Percentiles rank a stretch among this genome's conserved stretches.
phyloP scores from a whole-genome alignment of 2,113 vertebrate species.

The Corydoras maculifer region DNA sequence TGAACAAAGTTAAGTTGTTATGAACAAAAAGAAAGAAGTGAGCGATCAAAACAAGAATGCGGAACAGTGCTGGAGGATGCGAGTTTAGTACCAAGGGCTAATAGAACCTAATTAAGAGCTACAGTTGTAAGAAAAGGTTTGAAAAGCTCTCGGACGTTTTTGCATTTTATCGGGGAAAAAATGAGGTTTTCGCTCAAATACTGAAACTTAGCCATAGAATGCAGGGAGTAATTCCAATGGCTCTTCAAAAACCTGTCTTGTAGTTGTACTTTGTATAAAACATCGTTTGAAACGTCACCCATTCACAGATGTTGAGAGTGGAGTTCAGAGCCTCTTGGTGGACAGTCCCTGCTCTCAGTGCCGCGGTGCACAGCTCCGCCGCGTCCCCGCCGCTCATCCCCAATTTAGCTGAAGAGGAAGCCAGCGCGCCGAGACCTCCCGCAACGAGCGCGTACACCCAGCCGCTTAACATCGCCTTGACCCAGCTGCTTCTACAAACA shows the following conservation, averaged over 20 bases:
- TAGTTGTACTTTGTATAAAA: background rate
- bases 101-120: too few species aligned
- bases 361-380: slow-evolving; percentile 51
- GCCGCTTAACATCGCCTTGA: slow-evolving; percentile 47
- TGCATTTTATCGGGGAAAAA: background rate
- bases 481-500: too few species aligned
- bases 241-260: background rate
- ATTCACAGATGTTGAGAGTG: slow-evolving; percentile 51
- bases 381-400: slow-evolving; percentile 64
- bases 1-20: too few species aligned
- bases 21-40: too few species aligned
- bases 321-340: slow-evolving; percentile 17
- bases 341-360: slow-evolving; percentile 35
- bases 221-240: background rate
- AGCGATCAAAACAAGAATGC: too few species aligned
- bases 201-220: background rate
- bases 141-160: too few species aligned
- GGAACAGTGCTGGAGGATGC: too few species aligned
- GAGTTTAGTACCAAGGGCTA: too few species aligned
- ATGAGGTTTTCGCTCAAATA: background rate
- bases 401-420: slow-evolving; percentile 77
- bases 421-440: slow-evolving; percentile 69
- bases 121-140: too few species aligned
- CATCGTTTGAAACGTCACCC: slow-evolving; percentile 54
- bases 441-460: slow-evolving; percentile 61